phyloP scores from a whole-genome alignment of 2,888 invertebrate species.

The Tuberolachnus salignus region DNA sequence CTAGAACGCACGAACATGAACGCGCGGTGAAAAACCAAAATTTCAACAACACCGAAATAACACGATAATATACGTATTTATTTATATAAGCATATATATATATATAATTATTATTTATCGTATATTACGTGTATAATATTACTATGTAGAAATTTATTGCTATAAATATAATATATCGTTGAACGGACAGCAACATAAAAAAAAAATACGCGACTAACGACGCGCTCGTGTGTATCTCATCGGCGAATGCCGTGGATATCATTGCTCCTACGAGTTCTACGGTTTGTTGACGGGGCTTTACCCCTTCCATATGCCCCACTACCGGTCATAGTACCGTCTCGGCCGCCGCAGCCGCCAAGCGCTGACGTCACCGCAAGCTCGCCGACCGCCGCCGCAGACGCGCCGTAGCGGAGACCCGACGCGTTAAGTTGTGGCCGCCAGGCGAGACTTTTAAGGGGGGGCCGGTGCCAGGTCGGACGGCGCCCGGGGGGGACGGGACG shows the following conservation, averaged over 20 bases:
- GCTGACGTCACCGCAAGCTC: slow-evolving; percentile 47
- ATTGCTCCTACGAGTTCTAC: slow-evolving; percentile 30
- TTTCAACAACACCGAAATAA: slow-evolving; percentile 8
- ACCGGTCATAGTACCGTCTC: neutral
- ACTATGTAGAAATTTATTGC: neutral
- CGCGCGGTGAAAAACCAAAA: neutral
- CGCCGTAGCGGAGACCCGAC: neutral
- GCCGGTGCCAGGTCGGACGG: neutral
- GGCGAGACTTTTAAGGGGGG: neutral
- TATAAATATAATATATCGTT: slow-evolving; percentile 21
- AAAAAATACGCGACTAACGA: slow-evolving; percentile 22
- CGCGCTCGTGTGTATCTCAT: slow-evolving; percentile 26
- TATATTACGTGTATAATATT: neutral
- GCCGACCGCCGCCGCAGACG: slow-evolving; percentile 11
- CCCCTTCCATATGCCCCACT: slow-evolving; percentile 15
- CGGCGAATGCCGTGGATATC: slow-evolving; percentile 39
- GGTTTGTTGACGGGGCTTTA: slow-evolving; percentile 35
- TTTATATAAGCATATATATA: slow-evolving; percentile 12
- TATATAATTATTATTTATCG: too few relatives aligned
- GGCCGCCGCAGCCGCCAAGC: slow-evolving; percentile 28
- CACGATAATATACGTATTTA: slow-evolving; percentile 4
- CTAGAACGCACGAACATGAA: neutral
- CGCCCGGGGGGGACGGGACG: neutral
- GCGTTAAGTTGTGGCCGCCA: neutral
- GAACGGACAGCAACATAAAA: slow-evolving; percentile 1